A percentile compares a stretch with the other conserved stretches of the same genome.
Conservation (phyloP, 1,140 invertebrate genomes). For the Danaus plexippus region DNA sequence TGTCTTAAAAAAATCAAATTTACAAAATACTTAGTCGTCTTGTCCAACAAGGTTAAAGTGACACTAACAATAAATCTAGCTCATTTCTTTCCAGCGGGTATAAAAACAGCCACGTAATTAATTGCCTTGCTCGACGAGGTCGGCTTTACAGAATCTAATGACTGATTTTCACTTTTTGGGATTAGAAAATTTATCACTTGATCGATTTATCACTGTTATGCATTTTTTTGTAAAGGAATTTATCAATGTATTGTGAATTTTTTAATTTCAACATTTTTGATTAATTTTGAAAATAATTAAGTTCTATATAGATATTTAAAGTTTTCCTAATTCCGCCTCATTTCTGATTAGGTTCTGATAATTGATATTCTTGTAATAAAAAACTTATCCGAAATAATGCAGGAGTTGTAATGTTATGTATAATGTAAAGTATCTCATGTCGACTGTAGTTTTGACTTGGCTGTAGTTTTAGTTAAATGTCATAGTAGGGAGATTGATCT, state of each 20-base stretch:
- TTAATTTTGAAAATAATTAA: constrained; percentile 4
- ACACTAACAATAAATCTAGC: constrained; percentile 60
- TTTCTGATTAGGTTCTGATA: constrained; percentile 7
- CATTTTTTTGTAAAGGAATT: no score
- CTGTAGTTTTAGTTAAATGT: no score
- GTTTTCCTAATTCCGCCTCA: constrained; percentile 4
- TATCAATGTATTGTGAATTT: background rate
- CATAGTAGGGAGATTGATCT: no score
- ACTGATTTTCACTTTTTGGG: constrained; percentile 45
- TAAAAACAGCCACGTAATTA: constrained; percentile 57
- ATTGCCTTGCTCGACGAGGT: constrained; percentile 48
- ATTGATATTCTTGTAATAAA: constrained; percentile 4
- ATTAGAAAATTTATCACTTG: constrained; percentile 40
- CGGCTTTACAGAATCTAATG: constrained; percentile 48
- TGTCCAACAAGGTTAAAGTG: constrained; percentile 36
- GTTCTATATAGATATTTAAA: background rate
- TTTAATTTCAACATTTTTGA: constrained; percentile 8
- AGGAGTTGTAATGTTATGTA: no score
- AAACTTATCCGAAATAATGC: no score
- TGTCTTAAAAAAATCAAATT: constrained; percentile 15
- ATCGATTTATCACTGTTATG: constrained; percentile 31
- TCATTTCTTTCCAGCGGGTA: constrained; percentile 49
- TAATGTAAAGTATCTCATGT: no score
- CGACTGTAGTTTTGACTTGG: no score
- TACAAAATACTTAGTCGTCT: constrained; percentile 21